Evolutionary conservation across 1,140 invertebrate genomes (phyloP).

Genomic region (Macrobrachium rosenbergii): DNA sequence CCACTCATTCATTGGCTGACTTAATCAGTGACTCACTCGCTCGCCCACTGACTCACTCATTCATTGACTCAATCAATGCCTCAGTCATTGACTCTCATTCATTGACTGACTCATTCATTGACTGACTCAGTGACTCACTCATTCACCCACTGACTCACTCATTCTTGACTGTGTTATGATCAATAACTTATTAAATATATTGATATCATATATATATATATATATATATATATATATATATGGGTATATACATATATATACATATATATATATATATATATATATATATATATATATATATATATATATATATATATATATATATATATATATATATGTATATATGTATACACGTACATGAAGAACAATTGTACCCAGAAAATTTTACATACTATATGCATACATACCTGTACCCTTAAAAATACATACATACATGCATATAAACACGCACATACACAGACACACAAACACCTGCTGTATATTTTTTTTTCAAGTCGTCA

Average conservation of each 20-base stretch:
- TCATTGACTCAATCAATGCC: neutral
- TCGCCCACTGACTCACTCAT: neutral
- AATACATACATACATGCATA: neutral
- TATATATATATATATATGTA: neutral
- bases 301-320: neutral
- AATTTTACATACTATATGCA: no score
- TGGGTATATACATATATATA: slow-evolving; percentile 2
- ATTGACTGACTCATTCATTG: neutral
- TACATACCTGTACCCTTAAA: no score
- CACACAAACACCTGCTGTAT: neutral
- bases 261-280: slow-evolving; percentile 1
- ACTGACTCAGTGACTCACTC: neutral
- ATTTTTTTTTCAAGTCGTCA: no score
- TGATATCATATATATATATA: neutral
- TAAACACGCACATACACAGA: neutral
- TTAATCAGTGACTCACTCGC: neutral
- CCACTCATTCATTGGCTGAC: neutral
- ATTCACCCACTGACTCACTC: neutral
- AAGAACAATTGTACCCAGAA: no score
- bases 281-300: no score
- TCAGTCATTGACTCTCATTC: no score
- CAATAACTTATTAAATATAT: neutral
- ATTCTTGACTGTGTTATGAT: neutral
- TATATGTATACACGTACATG: neutral
- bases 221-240: slow-evolving; percentile 8